Conservation (phyloP, 2,888 invertebrate genomes). For the Lissocephala sabroskyi region DNA sequence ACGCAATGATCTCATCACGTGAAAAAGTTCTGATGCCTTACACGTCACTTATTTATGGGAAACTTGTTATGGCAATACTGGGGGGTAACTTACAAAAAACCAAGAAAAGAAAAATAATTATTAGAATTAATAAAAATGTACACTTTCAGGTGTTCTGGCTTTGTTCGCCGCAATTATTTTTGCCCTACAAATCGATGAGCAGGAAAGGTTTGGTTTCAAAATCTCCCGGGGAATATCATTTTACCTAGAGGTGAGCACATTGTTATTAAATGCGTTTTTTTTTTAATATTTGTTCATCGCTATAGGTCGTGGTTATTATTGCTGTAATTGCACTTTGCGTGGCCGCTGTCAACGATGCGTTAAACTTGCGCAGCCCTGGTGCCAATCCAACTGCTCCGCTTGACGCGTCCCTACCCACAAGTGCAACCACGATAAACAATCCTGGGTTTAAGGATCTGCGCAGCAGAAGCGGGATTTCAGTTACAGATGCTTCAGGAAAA, state of each 20-base stretch:
- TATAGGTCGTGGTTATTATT: slow-evolving; percentile 84
- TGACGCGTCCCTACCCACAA: slow-evolving; percentile 74
- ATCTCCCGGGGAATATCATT: slow-evolving; percentile 87
- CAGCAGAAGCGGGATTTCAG: slow-evolving; percentile 77
- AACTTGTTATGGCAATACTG: slow-evolving; percentile 83
- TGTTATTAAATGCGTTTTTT: slow-evolving; percentile 22
- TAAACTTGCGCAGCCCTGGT: slow-evolving; percentile 82
- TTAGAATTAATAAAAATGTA: slow-evolving; percentile 1
- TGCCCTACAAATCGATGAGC: slow-evolving; percentile 88
- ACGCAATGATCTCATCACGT: slow-evolving; percentile 89
- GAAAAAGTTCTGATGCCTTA: slow-evolving; percentile 86
- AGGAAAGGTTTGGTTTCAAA: slow-evolving; percentile 80
- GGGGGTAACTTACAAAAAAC: slow-evolving; percentile 83
- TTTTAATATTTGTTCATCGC: background rate
- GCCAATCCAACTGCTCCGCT: slow-evolving; percentile 84
- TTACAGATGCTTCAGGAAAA: slow-evolving; percentile 90
- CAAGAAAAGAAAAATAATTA: background rate
- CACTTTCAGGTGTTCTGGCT: slow-evolving; percentile 79
- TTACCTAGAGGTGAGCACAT: slow-evolving; percentile 93
- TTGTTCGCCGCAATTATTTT: slow-evolving; percentile 87
- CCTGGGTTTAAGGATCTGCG: slow-evolving; percentile 86
- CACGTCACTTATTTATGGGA: slow-evolving; percentile 83
- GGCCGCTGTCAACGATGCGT: slow-evolving; percentile 85
- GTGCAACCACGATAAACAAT: slow-evolving; percentile 86
- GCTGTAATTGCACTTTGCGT: slow-evolving; percentile 84